Evolutionary conservation across 2,888 invertebrate species (phyloP).

Genomic region (Myopa tessellatipennis): DNA sequence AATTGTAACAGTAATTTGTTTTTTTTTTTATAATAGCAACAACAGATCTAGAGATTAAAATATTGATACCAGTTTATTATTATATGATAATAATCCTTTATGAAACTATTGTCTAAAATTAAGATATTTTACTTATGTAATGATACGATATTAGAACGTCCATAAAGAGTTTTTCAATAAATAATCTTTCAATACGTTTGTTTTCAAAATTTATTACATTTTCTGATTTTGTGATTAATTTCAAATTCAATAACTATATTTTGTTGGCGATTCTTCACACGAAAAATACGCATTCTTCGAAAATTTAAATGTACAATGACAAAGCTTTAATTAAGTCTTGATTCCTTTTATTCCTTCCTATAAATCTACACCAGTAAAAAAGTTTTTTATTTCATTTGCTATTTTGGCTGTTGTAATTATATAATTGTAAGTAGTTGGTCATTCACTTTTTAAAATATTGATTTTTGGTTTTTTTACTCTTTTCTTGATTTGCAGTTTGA

Average conservation of each 20-base stretch:
- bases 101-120: background rate
- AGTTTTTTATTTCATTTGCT: slow-evolving; percentile 15
- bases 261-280: slow-evolving; percentile 35
- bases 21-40: no score
- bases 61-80: no score
- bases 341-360: slow-evolving; percentile 2
- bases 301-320: slow-evolving; percentile 29
- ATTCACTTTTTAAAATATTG: background rate
- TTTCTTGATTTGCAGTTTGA: background rate
- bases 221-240: slow-evolving; percentile 37
- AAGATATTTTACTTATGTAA: no score
- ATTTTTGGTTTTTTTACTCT: background rate
- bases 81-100: background rate
- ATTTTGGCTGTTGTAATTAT: background rate
- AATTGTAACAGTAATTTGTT: no score
- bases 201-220: slow-evolving; percentile 23
- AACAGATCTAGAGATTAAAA: no score
- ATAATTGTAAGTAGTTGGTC: slow-evolving; percentile 12
- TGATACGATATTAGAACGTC: no score
- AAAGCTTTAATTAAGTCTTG: slow-evolving; percentile 14
- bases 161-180: background rate
- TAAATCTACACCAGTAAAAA: slow-evolving; percentile 37
- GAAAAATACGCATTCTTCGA: slow-evolving; percentile 13
- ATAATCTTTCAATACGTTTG: slow-evolving; percentile 16
- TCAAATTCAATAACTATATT: slow-evolving; percentile 48